A percentile compares a stretch with the other conserved stretches of the same genome.
Conservation (phyloP, 2,113 vertebrate genomes). For the Lanius collurio region DNA sequence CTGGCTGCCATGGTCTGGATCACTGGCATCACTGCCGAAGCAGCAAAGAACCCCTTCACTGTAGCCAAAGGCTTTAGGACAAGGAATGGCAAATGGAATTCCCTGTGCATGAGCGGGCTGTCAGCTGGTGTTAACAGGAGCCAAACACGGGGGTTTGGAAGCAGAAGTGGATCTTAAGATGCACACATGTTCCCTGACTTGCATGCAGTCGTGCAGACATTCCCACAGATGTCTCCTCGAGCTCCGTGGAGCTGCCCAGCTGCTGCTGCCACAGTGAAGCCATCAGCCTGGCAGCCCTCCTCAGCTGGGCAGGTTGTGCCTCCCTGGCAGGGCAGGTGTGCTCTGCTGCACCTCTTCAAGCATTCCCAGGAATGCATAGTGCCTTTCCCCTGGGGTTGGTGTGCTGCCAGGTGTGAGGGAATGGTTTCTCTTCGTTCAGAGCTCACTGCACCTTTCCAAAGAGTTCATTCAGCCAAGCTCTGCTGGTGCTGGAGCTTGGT, state of each 20-base stretch:
- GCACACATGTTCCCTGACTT: background rate
- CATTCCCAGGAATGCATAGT: background rate
- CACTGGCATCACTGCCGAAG: background rate
- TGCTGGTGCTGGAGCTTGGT: background rate
- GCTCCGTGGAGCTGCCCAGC: background rate
- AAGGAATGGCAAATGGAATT: conserved; percentile 29
- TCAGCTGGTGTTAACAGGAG: conserved; percentile 27
- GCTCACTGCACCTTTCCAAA: background rate
- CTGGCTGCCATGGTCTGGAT: background rate
- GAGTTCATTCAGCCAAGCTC: background rate
- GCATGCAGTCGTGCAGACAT: background rate
- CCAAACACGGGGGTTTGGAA: background rate
- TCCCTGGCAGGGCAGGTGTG: background rate
- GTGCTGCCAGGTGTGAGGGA: background rate
- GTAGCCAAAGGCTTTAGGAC: background rate
- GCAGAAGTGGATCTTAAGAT: background rate
- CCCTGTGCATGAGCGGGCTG: background rate
- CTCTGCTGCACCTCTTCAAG: background rate
- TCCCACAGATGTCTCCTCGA: background rate
- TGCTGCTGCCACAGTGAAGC: background rate
- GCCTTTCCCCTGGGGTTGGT: background rate
- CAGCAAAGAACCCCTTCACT: background rate
- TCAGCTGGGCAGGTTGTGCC: background rate
- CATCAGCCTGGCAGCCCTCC: background rate
- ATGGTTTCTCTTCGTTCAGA: too few relatives aligned